phyloP scores from a whole-genome alignment of 2,113 vertebrate genomes.

The Genyomyrus donnyi region DNA sequence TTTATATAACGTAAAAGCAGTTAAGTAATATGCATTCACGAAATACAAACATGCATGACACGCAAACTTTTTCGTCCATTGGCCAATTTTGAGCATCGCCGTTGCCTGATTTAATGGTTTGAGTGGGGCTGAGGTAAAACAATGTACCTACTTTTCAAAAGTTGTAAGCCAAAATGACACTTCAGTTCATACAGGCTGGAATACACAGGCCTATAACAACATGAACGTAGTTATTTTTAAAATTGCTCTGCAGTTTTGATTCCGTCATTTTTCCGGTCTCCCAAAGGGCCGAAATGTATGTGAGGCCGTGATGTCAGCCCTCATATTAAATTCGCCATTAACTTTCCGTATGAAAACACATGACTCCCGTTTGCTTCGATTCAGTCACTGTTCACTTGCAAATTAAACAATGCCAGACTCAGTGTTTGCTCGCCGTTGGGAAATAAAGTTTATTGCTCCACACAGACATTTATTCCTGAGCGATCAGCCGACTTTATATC shows the following conservation, averaged over 20 bases:
- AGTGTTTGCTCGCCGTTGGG: conserved; percentile 8
- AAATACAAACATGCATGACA: background rate
- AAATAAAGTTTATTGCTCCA: conserved; percentile 20
- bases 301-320: background rate
- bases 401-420: conserved; percentile 14
- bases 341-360: background rate
- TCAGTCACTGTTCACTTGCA: conserved; percentile 3
- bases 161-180: background rate
- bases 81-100: background rate
- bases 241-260: background rate
- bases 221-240: background rate
- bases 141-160: background rate
- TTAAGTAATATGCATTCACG: background rate
- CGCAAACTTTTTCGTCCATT: background rate
- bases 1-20: background rate
- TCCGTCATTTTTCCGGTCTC: background rate
- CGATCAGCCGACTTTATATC: background rate
- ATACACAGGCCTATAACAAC: background rate
- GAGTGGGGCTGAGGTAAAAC: background rate
- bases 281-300: background rate
- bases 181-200: background rate
- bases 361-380: background rate
- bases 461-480: background rate
- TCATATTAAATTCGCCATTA: background rate
- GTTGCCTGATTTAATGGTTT: background rate